Evolutionary conservation across 1,140 invertebrate genomes (phyloP).

Genomic region (Eulimnadia texana): DNA sequence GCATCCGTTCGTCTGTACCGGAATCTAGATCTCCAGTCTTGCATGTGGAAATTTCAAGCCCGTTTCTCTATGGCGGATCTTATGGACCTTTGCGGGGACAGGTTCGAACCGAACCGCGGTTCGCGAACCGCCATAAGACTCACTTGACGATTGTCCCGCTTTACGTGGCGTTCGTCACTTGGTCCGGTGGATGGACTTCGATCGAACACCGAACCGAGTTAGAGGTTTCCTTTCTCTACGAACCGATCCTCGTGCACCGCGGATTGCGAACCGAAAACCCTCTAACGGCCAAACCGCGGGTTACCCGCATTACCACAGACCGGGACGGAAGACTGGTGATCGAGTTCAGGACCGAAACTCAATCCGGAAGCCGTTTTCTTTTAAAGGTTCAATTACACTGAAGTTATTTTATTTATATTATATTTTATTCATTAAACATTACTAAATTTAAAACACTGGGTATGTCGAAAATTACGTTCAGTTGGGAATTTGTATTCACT

Average conservation of each 20-base stretch:
- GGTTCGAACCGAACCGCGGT: slow-evolving; percentile 31
- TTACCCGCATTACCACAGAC: slow-evolving; percentile 30
- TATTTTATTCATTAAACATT: too few relatives aligned
- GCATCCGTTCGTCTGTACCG: slow-evolving; percentile 30
- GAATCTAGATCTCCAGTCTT: slow-evolving; percentile 32
- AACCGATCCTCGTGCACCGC: slow-evolving; percentile 29
- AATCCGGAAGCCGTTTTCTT: slow-evolving; percentile 34
- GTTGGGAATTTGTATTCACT: too few relatives aligned
- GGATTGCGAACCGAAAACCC: slow-evolving; percentile 29
- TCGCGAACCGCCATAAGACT: slow-evolving; percentile 24
- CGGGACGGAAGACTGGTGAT: slow-evolving; percentile 31
- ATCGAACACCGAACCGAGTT: slow-evolving; percentile 34
- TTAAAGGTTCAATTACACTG: too few relatives aligned
- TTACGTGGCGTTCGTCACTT: slow-evolving; percentile 33
- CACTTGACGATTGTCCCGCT: slow-evolving; percentile 34
- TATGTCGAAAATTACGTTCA: too few relatives aligned
- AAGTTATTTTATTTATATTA: too few relatives aligned
- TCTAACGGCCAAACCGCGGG: slow-evolving; percentile 22
- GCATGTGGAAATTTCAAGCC: slow-evolving; percentile 34
- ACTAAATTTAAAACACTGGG: too few relatives aligned
- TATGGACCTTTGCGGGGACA: slow-evolving; percentile 34
- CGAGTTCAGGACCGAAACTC: slow-evolving; percentile 32
- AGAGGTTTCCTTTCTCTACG: slow-evolving; percentile 35
- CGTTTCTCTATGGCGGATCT: slow-evolving; percentile 35
- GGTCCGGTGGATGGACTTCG: slow-evolving; percentile 29